Percentiles rank a stretch among this genome's conserved stretches.
Conservation (phyloP, 2,888 invertebrate genomes). For the Melolontha melolontha region DNA sequence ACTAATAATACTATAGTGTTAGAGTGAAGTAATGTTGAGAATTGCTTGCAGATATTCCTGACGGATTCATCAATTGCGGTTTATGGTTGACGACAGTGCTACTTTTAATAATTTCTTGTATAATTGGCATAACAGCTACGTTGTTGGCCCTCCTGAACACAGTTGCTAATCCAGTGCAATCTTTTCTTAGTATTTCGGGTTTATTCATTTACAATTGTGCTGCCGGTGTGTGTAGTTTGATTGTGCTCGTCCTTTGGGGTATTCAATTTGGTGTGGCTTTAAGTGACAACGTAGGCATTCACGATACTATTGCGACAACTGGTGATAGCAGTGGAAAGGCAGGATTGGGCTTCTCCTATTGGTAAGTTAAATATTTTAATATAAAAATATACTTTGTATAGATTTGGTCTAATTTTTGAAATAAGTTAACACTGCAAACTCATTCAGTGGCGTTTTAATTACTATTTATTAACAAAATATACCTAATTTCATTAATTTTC, state of each 20-base stretch:
- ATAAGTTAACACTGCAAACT: too few species aligned
- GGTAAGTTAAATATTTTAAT: conserved; percentile 54
- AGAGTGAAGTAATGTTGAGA: too few species aligned
- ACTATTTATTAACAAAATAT: too few species aligned
- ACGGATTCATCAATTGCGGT: conserved; percentile 62
- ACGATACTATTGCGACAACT: conserved; percentile 59
- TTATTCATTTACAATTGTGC: conserved; percentile 73
- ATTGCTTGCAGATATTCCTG: neutral
- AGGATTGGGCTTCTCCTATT: conserved; percentile 65
- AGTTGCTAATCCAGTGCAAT: conserved; percentile 71
- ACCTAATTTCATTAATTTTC: too few species aligned
- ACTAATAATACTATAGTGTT: too few species aligned
- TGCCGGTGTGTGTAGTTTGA: conserved; percentile 59
- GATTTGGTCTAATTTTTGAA: too few species aligned
- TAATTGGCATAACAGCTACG: conserved; percentile 66
- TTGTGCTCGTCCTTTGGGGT: conserved; percentile 64
- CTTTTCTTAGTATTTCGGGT: conserved; percentile 70
- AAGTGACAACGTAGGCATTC: conserved; percentile 61
- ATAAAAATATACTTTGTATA: too few species aligned
- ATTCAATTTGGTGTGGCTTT: conserved; percentile 59
- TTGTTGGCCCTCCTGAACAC: conserved; percentile 71
- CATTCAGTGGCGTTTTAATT: too few species aligned
- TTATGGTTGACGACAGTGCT: conserved; percentile 71
- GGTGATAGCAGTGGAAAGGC: conserved; percentile 58
- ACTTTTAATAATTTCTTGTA: conserved; percentile 67